Evolutionary conservation across 2,888 invertebrate genomes (phyloP).

Genomic region (Zele albiditarsus): DNA sequence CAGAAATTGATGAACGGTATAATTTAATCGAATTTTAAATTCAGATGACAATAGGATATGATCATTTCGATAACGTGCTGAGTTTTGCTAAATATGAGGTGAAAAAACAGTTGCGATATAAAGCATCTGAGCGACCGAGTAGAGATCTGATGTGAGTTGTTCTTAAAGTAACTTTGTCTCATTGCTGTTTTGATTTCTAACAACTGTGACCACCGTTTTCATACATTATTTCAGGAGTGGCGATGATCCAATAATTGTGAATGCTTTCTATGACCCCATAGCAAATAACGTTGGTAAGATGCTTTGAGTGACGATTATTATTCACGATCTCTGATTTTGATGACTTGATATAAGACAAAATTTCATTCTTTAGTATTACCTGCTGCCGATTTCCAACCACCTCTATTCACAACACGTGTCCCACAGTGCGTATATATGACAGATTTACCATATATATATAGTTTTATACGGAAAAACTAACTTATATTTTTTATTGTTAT

Average conservation of each 20-base stretch:
- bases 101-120: constrained; percentile 16
- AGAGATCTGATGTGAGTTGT: neutral
- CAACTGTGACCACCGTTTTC: too few relatives aligned
- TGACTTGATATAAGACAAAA: neutral
- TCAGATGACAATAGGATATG: constrained; percentile 41
- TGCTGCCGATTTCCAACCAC: constrained; percentile 25
- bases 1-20: neutral
- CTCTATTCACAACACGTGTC: constrained; percentile 6
- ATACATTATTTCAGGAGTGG: neutral
- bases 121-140: neutral
- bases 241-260: neutral
- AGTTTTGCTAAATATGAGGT: constrained; percentile 34
- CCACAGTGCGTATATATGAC: neutral
- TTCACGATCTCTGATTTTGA: neutral
- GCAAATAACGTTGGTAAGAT: neutral
- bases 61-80: constrained; percentile 42
- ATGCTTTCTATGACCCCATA: neutral
- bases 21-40: neutral
- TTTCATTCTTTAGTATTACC: constrained; percentile 29
- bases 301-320: neutral
- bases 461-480: neutral
- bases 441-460: neutral
- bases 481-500: too few relatives aligned
- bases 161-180: neutral
- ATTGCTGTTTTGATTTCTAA: neutral